Evolutionary conservation across 2,797 vertebrate species (phyloP), one percentile per base, ranked within the genome.

Genomic region (Micrastur ruficollis): DNA sequence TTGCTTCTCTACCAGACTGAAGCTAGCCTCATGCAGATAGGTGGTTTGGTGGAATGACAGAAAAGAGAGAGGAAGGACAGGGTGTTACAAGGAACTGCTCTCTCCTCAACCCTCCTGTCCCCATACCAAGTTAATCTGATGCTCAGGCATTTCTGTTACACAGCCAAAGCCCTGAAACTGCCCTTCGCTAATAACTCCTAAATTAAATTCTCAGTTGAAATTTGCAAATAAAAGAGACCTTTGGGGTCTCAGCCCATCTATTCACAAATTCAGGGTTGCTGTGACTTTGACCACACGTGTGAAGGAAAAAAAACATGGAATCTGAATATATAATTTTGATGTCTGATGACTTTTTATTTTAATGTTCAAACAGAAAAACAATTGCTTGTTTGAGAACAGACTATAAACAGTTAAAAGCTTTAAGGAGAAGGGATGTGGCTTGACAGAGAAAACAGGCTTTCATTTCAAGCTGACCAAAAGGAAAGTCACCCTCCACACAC

Each of bases 281-380:
- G 17, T 56, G 36, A 59, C 32, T 44, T 55, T 36, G 34, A 55
- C 27, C 15, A 38, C 4, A 3, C 7, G 14, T 0, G 0, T 13
- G 76, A 82, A 78, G 11, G 8, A 11, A 44, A 38, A 85, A 67
- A 55, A 40, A 2, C 2, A 4, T 23, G 22, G 11, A 49, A 44
- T n/a, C 12, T 47, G 13, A 91, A 49, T 23, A 58, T 8, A 12
- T 17, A 23, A 46, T n/a, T 78, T 55, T 58, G 14, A 22, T 47
- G 5, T 20, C 47, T 22, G 12, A 14, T 71, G 70, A 13, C n/a
- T 70, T 80, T 86, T 89, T 63, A 36, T 52, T 73, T 78, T 46
- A 49, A 36, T 36, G 44, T 36, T n/a, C 12, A 90, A 93, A 56
- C 7, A 61, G 52, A 50, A 79, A 78, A 56, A 13, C 13, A 72